Evolutionary conservation across 2,113 vertebrate species (phyloP), one percentile per base, ranked within the genome.

Genomic region (Odocoileus virginianus): DNA sequence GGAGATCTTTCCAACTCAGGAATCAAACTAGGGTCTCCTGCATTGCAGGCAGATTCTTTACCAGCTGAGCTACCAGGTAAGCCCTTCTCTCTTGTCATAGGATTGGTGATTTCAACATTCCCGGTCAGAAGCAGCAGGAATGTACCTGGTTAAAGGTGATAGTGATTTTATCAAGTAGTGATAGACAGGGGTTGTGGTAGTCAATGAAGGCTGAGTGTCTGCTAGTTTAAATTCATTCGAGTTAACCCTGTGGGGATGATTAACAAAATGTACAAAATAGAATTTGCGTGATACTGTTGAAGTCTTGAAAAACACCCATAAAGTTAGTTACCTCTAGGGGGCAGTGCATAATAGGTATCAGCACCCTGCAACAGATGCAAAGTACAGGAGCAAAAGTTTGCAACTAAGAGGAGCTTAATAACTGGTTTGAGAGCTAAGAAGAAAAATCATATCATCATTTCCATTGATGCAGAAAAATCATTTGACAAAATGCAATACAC

Each of bases 181-280:
- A 79, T 50, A 28, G 27, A 81, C 40, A 94, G 14, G 33, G 9
- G 14, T 92, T 78, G 71, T 91, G 50, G 50, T 43, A 87, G 60
- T 83, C 79, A 81, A 33, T 71, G 83, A 71, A 55, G 93, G 12
- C 7, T 81, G 57, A 96, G 13, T 47, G 9, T 81, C 50, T 91
- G 5, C 57, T 97, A 86, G 52, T 21, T 84, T 25, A 91, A 71
- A 15, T 89, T 67, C 57, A 47, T 78, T 85, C 58, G 54, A 17
- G 15, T 83, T 96, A 89, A 84, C 2, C 7, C 4, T 74, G 28
- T 78, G 43, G 17, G 27, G 14, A 93, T 89, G n/a, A 81, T 86
- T 87, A 86, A 89, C 76, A 91, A 95, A 95, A 90, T 60, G n/a
- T 84, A 76, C 21, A 74, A 84, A 95, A n/a, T 27, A 94, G 57